Evolutionary conservation across 2,113 vertebrate genomes (phyloP), one percentile per base, ranked within the genome.

Genomic region (Tapirus terrestris): DNA sequence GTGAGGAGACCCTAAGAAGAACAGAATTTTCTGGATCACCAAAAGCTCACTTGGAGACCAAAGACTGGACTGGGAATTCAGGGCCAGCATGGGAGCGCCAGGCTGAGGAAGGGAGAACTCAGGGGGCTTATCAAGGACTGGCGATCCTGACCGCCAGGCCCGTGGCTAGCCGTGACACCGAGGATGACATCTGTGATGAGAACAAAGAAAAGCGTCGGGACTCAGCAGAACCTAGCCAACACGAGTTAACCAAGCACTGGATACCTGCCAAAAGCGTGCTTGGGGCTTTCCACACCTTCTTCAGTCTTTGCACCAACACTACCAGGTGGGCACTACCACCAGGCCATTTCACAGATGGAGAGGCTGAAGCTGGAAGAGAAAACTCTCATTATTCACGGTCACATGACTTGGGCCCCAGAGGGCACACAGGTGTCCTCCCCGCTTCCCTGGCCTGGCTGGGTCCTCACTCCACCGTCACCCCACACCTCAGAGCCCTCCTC

Each of bases 341-440:
- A 20, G 91, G 65, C 29, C 48, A 27, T 31, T 60, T 5, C 18
- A 51, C 39, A 31, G 73, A 25, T 13, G 9, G 51, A 36, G 25
- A 45, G 8, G 20, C 60, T 16, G 33, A 88, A 36, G 77, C 25
- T 14, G 6, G 20, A 9, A 80, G 29, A 88, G 53, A 16, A 81
- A 21, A 3, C 14, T 43, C 63, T 43, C 72, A 31, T 14, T 27
- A 16, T 0, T 6, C 72, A 79, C 85, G 85, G 18, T n/a, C 67
- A 2, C 0, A 17, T 13, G 16, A 14, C 51, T 68, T 67, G 6
- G 84, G 53, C 70, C 25, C 29, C 18, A 36, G 90, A n/a, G n/a
- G 29, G 27, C 5, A 3, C 48, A 72, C 51, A 1, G 3, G 61
- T 0, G 1, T 8, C 18, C 36, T 39, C 36, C 0, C 4, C 0